Evolutionary conservation across 2,888 invertebrate species (phyloP), one percentile per base, ranked within the genome.

Genomic region (Noctua pronuba): DNA sequence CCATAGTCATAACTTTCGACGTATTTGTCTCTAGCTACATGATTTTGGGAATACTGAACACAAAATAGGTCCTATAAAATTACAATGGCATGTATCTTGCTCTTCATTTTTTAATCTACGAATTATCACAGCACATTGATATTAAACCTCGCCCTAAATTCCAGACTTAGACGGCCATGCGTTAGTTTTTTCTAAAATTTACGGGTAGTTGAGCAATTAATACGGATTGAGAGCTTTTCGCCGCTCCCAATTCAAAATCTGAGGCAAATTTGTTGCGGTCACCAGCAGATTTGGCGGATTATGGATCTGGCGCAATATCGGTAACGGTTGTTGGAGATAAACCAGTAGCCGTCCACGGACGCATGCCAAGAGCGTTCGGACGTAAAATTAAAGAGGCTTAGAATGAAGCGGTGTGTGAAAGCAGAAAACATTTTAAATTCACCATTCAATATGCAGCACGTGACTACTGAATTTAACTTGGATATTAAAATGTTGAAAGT

Each of bases 301-400:
- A 92, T 84, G 82, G 85, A 76, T 86, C 90, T 84, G 84, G 86
- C 77, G 88, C 90, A 91, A 91, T 92, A 93, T 93, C 88, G 89
- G 86, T 83, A 79, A 83, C 88, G 83, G 67, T 84, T 85, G 86
- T 86, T 84, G 82, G 79, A 73, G 77, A 87, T 85, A 89, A 88
- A 86, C 83, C 82, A 80, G 78, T 86, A 79, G 83, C 82, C 71
- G 80, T 85, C 79, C 88, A 87, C 88, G 83, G 79, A 79, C 87
- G 87, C 89, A 87, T 87, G 89, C 88, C 88, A 87, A 84, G 89
- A 85, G 84, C 92, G 84, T 75, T 89, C 90, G 83, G 79, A 87
- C 90, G 91, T 90, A 90, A 92, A 93, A 92, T 92, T 82, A 93
- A 92, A 89, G 86, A 87, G 89, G 86, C 83, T 88, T 70, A 65